Percentiles rank a stretch among this genome's conserved stretches.
Conservation (phyloP, 1,140 invertebrate species). For the Hyposmocoma kahamanoa region DNA sequence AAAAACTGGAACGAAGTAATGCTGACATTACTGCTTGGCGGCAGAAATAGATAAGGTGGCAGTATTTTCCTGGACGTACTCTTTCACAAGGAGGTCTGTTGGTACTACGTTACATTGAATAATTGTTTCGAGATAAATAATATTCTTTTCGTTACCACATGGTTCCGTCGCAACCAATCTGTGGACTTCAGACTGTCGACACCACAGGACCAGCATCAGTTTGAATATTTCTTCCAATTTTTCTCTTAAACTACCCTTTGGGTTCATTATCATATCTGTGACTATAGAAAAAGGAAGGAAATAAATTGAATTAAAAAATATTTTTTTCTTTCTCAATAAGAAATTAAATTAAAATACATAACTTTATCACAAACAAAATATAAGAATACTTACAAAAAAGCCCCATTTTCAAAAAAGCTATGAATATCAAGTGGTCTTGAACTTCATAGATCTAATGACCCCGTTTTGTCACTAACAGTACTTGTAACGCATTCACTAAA, state of each 20-base stretch:
- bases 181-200: slow-evolving; percentile 81
- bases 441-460: slow-evolving; percentile 23
- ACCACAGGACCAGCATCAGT: slow-evolving; percentile 87
- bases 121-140: neutral
- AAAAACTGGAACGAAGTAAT: no score
- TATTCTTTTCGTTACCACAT: slow-evolving; percentile 65
- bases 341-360: slow-evolving; percentile 12
- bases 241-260: slow-evolving; percentile 75
- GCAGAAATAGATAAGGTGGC: no score
- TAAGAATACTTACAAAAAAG: slow-evolving; percentile 44
- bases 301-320: slow-evolving; percentile 11
- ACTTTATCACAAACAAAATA: slow-evolving; percentile 7
- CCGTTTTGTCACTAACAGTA: slow-evolving; percentile 12
- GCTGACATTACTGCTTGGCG: no score
- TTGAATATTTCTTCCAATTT: slow-evolving; percentile 85
- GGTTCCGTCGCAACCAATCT: slow-evolving; percentile 74
- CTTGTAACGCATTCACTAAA: slow-evolving; percentile 22
- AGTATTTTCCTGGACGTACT: no score
- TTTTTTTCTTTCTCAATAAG: no score
- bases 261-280: slow-evolving; percentile 41
- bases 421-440: slow-evolving; percentile 25
- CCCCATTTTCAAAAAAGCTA: slow-evolving; percentile 30
- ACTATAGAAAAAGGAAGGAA: slow-evolving; percentile 39
- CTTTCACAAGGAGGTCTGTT: no score
- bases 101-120: no score